Evolutionary conservation across 2,797 vertebrate species (phyloP).

Genomic region (Chrysolophus pictus): DNA sequence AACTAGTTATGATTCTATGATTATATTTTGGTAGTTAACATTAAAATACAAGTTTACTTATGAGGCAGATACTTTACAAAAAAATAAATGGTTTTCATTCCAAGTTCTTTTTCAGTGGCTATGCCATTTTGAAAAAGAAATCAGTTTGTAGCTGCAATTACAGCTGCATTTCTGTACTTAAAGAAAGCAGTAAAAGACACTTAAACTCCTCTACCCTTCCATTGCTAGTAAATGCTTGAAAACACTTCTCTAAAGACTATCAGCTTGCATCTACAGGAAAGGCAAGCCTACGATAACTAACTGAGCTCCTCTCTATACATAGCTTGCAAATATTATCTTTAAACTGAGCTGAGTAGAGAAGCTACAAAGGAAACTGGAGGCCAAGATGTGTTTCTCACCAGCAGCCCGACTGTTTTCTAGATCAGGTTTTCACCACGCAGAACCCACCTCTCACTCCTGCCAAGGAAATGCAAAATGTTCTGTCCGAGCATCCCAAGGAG

Average conservation of each 20-base stretch:
- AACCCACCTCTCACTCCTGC: slow-evolving; percentile 48
- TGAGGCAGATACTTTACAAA: slow-evolving; percentile 33
- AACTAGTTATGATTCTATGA: neutral
- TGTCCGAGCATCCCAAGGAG: slow-evolving; percentile 4
- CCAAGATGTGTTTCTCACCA: slow-evolving; percentile 40
- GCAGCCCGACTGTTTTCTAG: slow-evolving; percentile 77
- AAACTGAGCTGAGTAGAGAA: neutral
- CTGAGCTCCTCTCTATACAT: neutral
- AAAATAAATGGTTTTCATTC: slow-evolving; percentile 72
- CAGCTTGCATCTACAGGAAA: neutral
- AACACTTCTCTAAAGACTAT: neutral
- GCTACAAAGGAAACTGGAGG: neutral
- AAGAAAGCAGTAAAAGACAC: neutral
- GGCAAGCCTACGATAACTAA: neutral
- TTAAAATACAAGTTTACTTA: slow-evolving; percentile 24
- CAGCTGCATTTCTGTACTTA: neutral
- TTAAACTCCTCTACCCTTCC: neutral
- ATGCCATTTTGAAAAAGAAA: neutral
- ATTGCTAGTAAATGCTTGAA: neutral
- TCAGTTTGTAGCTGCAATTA: neutral
- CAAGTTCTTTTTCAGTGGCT: slow-evolving; percentile 33
- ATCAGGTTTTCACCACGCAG: slow-evolving; percentile 56
- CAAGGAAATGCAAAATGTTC: neutral
- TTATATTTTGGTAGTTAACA: neutral
- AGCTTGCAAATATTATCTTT: neutral